Evolutionary conservation across 1,140 invertebrate species (phyloP), one percentile per base, ranked within the genome.

Genomic region (Laupala kohalensis): DNA sequence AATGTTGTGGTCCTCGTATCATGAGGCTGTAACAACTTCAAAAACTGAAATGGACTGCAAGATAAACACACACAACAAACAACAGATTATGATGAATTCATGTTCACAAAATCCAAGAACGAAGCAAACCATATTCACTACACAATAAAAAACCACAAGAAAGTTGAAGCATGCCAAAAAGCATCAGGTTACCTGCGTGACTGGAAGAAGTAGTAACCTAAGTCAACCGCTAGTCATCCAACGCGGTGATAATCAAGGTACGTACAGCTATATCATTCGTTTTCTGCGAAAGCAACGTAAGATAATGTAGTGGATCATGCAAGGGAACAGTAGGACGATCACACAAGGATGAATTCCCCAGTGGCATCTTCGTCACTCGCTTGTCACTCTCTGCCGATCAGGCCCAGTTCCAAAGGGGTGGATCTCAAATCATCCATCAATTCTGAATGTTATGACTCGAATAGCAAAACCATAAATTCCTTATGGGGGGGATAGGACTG

Each of bases 151-250:
- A 37, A 67, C 27, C 19, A 67, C 28, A 66, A 71, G 28, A 66
- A 71, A 67, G 15, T 67, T 19, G 64, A 37, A 24, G 72, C 69
- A 64, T 73, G 69, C 67, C 28, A 66, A 70, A 53, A 73, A 69
- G 72, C 67, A 23, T 64, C 27, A 73, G 69, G 67, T 73, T 73
- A 73, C 72, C 72, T 73, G 72, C 67, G 53, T 70, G 37, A 64
- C 71, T 71, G 25, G 71, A 71, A 70, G 69, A 63, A 70, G 69
- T 70, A 73, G 72, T 37, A 73, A 68, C 29, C 69, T 73, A 69
- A 29, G 67, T 69, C 72, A 73, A 73, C 72, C 69, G 72, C 67
- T 53, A 73, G 72, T 73, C 72, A 73, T 73, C 72, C 72, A 73
- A 65, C 27, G 72, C 72, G 72, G 67, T 73, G 72, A 73, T 72